Percentiles rank a stretch among this genome's conserved stretches.
phyloP scores from a whole-genome alignment of 2,888 invertebrate genomes.

The Watsonalla cultraria region DNA sequence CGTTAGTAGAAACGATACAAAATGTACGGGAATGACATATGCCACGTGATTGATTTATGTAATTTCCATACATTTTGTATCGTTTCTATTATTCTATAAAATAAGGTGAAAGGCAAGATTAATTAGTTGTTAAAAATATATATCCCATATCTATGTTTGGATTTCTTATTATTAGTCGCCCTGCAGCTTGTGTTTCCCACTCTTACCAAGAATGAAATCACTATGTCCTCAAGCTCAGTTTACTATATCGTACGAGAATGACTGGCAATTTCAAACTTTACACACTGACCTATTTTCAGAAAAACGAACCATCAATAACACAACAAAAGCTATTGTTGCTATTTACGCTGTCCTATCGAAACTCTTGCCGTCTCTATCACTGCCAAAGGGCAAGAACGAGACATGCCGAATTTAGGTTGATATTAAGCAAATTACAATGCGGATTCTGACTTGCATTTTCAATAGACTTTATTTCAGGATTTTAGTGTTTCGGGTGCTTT shows the following conservation, averaged over 20 bases:
- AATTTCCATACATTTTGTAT: too few relatives aligned
- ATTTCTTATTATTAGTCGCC: too few relatives aligned
- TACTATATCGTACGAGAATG: not conserved
- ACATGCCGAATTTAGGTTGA: constrained; percentile 4
- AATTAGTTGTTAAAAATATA: too few relatives aligned
- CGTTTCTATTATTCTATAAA: too few relatives aligned
- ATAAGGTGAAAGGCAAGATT: too few relatives aligned
- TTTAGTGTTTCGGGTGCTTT: constrained; percentile 23
- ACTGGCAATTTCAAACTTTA: constrained; percentile 20
- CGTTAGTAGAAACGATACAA: too few relatives aligned
- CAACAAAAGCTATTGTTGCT: constrained; percentile 32
- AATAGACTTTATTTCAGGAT: constrained; percentile 8
- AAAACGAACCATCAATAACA: constrained; percentile 27
- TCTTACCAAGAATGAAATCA: too few relatives aligned
- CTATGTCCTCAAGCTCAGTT: too few relatives aligned
- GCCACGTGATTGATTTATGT: too few relatives aligned
- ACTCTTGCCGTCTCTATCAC: constrained; percentile 6
- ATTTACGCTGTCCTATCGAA: constrained; percentile 6
- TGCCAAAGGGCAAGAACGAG: constrained; percentile 5
- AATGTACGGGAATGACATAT: too few relatives aligned
- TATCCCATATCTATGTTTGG: too few relatives aligned
- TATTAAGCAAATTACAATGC: constrained; percentile 10
- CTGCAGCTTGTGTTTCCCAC: too few relatives aligned
- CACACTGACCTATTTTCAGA: constrained; percentile 44
- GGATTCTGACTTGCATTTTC: constrained; percentile 37